Evolutionary conservation across 2,888 invertebrate genomes (phyloP).

Genomic region (Cheiracanthium punctorium): DNA sequence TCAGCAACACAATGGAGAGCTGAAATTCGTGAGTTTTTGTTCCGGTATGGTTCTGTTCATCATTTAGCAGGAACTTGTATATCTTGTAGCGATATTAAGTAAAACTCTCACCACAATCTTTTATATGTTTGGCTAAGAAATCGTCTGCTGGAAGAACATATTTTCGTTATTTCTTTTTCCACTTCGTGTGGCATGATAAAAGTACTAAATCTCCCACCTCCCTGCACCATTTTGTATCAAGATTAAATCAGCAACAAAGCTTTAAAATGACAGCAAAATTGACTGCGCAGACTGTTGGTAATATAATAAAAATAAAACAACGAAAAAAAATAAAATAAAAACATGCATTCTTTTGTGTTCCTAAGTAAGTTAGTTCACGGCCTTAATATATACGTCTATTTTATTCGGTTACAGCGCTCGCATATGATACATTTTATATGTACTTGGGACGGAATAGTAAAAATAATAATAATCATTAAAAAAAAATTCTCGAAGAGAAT

Average conservation of each 20-base stretch:
- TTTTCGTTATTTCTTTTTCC: not conserved
- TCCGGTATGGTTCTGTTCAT: not conserved
- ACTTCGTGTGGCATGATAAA: not conserved
- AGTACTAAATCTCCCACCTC: not conserved
- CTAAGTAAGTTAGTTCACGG: not conserved
- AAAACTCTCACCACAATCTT: not conserved
- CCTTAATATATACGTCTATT: not conserved
- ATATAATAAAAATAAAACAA: not conserved
- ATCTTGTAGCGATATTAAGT: slow-evolving; percentile 1
- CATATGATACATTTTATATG: no score
- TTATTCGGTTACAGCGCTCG: no score
- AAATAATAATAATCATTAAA: no score
- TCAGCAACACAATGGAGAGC: slow-evolving; percentile 15
- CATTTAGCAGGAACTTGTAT: not conserved
- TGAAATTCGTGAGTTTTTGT: slow-evolving; percentile 10
- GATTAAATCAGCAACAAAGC: not conserved
- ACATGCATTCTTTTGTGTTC: not conserved
- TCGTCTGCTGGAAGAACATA: not conserved
- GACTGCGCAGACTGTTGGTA: not conserved
- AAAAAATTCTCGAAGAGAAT: no score
- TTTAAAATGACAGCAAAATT: slow-evolving; percentile 2
- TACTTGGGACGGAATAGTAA: no score
- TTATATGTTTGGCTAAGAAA: slow-evolving; percentile 10
- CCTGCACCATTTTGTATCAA: not conserved
- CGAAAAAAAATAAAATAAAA: not conserved